Evolutionary conservation across 1,140 invertebrate species (phyloP), one percentile per base, ranked within the genome.

Genomic region (Heliconius nattereri): DNA sequence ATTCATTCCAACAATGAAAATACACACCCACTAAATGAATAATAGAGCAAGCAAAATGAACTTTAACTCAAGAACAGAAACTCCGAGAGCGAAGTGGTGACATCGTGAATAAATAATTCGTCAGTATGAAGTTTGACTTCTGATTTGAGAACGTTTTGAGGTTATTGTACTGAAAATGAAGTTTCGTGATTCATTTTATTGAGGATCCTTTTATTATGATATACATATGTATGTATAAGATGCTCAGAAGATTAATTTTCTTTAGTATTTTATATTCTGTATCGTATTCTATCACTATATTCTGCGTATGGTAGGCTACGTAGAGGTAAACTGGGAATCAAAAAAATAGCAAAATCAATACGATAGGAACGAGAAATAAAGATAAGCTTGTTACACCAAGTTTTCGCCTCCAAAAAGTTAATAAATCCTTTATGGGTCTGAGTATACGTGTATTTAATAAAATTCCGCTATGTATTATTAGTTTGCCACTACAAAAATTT

Each of bases 71-170:
- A 66, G 60, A 66, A 66, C 9, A n/a, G 37, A 40, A 76, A 32
- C 57, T 76, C 75, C 23, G 45, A 49, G 23, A 71, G 45, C 66
- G 11, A 60, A 60, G 57, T 40, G 29, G 60, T 71, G 75, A 76
- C 75, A 71, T 29, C 40, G 66, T 76, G 75, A 76, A 76, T 76
- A 76, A 76, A 71, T 76, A 49, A 66, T 66, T 29, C 26, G 26
- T 66, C 60, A 16, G 23, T 29, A 76, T 71, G 66, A 52, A 70
- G 52, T 45, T 49, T 49, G 75, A 76, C 45, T 76, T 49, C 20
- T 45, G 60, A 76, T 71, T 76, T 52, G 75, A 76, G 32, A 76
- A 9, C 23, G 26, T 66, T 66, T 66, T 29, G 23, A 66, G 60
- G 9, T 9, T 29, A 26, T 66, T 66, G 26, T 29, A 66, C 60